Conservation (phyloP, 2,113 vertebrate genomes). For the Cyanocitta stelleri region DNA sequence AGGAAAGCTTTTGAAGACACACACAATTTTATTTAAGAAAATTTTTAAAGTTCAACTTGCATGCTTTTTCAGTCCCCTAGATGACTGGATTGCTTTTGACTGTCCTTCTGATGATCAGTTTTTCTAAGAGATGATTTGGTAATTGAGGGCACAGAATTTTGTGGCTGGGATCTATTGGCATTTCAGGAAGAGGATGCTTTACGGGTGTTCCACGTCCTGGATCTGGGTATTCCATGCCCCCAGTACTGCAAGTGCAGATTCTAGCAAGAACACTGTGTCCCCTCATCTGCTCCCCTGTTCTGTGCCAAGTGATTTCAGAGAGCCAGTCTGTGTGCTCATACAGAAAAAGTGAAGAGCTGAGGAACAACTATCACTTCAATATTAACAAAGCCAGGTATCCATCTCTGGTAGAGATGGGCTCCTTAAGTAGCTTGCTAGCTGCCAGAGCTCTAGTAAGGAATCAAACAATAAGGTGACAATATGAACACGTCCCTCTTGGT, state of each 20-base stretch:
- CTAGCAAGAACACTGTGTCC: background rate
- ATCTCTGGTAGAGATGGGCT: background rate
- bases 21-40: background rate
- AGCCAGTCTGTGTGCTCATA: background rate
- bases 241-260: background rate
- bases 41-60: background rate
- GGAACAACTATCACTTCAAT: background rate
- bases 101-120: background rate
- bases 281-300: background rate
- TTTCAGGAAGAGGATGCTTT: background rate
- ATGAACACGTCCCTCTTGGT: background rate
- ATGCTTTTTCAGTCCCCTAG: background rate
- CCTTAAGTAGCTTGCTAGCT: background rate
- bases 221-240: background rate
- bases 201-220: background rate
- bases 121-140: background rate
- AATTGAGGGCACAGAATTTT: background rate
- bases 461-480: background rate
- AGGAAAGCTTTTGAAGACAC: background rate
- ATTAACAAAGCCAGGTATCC: background rate
- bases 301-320: background rate
- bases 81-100: background rate
- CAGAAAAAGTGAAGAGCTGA: background rate
- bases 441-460: background rate
- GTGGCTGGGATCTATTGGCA: background rate